Evolutionary conservation across 2,797 vertebrate genomes (phyloP).

Genomic region (Notoglanidium macrostoma): DNA sequence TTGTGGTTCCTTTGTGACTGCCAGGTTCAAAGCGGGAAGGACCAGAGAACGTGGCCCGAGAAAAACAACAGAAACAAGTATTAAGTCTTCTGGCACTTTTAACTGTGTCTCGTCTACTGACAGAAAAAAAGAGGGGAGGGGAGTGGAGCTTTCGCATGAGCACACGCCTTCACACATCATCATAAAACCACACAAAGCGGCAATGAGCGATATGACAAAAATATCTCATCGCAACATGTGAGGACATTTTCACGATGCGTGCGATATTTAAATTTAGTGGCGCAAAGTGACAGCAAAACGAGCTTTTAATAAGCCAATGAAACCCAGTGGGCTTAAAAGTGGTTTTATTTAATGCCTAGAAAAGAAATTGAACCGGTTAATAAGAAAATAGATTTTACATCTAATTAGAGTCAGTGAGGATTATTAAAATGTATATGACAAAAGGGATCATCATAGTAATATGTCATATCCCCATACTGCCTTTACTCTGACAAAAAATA

Average conservation of each 20-base stretch:
- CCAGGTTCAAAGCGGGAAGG: conserved; percentile 36
- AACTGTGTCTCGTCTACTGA: conserved; percentile 5
- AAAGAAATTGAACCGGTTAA: not conserved
- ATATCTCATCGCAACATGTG: not conserved
- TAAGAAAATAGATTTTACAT: not conserved
- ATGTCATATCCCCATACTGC: not conserved
- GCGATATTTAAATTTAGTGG: not conserved
- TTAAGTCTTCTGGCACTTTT: conserved; percentile 19
- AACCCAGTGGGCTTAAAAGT: not conserved
- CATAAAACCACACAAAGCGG: not conserved
- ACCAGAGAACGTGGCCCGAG: conserved; percentile 4
- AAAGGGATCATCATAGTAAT: not conserved
- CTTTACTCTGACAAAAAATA: not conserved
- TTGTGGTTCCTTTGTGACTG: conserved; percentile 33
- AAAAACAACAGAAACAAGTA: conserved; percentile 31
- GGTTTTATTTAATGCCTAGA: not conserved
- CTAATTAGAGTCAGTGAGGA: not conserved
- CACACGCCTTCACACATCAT: conserved; percentile 18
- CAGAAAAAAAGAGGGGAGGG: not conserved
- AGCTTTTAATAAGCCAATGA: conserved; percentile 6
- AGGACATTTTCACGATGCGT: not conserved
- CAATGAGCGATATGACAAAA: not conserved
- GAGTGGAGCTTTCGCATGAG: not conserved
- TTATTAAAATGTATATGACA: not conserved
- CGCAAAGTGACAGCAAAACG: not conserved